Conservation (phyloP, 1,140 invertebrate species). For the Magallana ariakensis region DNA sequence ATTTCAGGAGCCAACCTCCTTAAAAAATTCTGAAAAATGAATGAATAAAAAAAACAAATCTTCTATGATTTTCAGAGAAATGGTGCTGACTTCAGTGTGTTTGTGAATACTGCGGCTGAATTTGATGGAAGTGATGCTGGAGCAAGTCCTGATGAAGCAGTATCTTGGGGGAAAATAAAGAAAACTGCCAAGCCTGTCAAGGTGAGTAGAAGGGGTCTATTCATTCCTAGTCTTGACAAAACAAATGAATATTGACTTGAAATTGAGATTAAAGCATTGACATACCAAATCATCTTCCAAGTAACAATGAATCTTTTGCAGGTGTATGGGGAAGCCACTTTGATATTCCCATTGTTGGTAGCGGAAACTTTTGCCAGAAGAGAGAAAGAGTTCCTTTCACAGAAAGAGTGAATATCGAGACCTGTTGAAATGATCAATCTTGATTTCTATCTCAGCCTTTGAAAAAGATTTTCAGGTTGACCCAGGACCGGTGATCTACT, state of each 20-base stretch:
- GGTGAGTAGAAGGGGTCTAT: conserved; percentile 78
- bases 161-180: conserved; percentile 99
- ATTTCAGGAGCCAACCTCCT: too few relatives aligned
- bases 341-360: background rate
- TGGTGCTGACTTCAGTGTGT: conserved; percentile 98
- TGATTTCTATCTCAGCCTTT: too few relatives aligned
- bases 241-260: too few relatives aligned
- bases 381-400: conserved; percentile 66
- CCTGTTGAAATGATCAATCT: too few relatives aligned
- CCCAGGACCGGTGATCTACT: too few relatives aligned
- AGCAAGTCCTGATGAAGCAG: conserved; percentile 97
- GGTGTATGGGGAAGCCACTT: conserved; percentile 26
- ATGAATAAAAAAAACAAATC: too few relatives aligned
- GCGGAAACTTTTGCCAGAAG: conserved; percentile 93
- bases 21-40: too few relatives aligned
- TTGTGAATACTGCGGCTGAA: conserved; percentile 97
- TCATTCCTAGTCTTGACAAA: too few relatives aligned
- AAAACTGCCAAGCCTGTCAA: conserved; percentile 95
- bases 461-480: too few relatives aligned
- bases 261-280: too few relatives aligned
- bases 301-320: background rate
- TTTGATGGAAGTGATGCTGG: conserved; percentile 99
- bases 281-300: too few relatives aligned
- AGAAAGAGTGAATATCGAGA: background rate
- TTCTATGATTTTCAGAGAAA: conserved; percentile 86